phyloP scores from a whole-genome alignment of 2,888 invertebrate genomes.

The Creontiades dilutus region DNA sequence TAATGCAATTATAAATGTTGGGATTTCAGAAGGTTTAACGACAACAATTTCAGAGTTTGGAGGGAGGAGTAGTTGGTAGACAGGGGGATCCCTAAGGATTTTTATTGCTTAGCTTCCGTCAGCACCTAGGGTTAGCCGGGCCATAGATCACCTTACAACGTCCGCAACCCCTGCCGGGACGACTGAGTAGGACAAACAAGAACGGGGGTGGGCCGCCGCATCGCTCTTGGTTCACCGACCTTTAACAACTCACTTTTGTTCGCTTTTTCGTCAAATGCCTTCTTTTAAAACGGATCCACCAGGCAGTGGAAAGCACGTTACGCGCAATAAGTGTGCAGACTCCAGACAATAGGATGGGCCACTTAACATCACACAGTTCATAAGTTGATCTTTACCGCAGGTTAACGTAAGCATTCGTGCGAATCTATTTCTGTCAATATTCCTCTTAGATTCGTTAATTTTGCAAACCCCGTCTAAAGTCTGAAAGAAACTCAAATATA shows the following conservation, averaged over 20 bases:
- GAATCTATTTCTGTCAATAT: no score
- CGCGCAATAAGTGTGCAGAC: no score
- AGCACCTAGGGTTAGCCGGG: constrained; percentile 62
- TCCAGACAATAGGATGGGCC: no score
- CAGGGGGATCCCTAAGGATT: constrained; percentile 50
- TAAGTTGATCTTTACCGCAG: no score
- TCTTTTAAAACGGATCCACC: not conserved
- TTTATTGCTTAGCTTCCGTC: constrained; percentile 66
- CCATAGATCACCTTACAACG: constrained; percentile 64
- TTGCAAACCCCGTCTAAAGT: no score
- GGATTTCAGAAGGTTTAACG: constrained; percentile 57
- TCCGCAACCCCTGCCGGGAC: constrained; percentile 59
- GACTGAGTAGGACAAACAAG: constrained; percentile 62
- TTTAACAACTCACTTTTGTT: constrained; percentile 18
- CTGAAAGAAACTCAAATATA: no score
- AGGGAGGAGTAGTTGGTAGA: not conserved
- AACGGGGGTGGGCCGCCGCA: constrained; percentile 37
- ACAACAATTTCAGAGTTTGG: constrained; percentile 44
- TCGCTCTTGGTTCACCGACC: constrained; percentile 47
- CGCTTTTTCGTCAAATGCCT: constrained; percentile 16
- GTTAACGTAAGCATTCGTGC: no score
- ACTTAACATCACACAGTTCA: no score
- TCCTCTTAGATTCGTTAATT: no score
- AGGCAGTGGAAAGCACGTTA: not conserved
- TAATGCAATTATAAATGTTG: constrained; percentile 72